Base-by-base conservation (phyloP, 37 sponge, comb jelly and placozoan species). In the Halisarca cf. caerulea region DNA sequence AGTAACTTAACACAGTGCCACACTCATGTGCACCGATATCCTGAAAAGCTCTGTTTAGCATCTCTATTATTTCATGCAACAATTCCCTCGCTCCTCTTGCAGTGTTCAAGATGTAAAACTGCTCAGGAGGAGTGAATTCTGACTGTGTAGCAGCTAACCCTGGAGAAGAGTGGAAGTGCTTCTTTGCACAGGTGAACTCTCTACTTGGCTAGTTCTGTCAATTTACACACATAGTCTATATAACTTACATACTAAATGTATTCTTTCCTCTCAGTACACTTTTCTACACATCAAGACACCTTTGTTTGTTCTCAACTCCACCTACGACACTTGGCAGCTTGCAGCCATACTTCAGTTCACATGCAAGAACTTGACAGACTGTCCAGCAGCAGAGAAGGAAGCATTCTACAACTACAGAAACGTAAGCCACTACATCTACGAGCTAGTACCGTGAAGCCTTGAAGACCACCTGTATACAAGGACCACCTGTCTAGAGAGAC, bases 101-200 rank as follows among this genome's bases (percentile, higher is more conserved):
- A 92, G 92, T 87, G 45, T 84, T 75, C 51, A 38, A 74, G 20
- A 58, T 94, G 79, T 92, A 94, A 64, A 91, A 95, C 42, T 37
- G 69, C 20, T 80, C 47, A 79, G 91, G 80, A 51, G 95, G 88
- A 0, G 78, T 91, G 41, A 89, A 91, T 60, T 78, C 79, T 14
- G 88, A 80, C 27, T 95, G 95, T 59, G 68, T 91, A 4, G 23
- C 37, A 21, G 80, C 82, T 34, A 51, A 80, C 42, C 34, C 15
- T 0, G 55, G 59, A 41, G 87, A 91, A 43, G 83, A 80, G 38
- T 95, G 95, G 95, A 88, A 84, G 59, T 95, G 95, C 59, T 61
- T 89, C 60, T 80, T 84, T 82, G 92, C 92, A 75, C 92, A 90
- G 59, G 93, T 92, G n/a, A n/a, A n/a, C n/a, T n/a, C n/a, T n/a